Evolutionary conservation across 2,888 invertebrate species (phyloP).

Genomic region (Rhamnusium bicolor): DNA sequence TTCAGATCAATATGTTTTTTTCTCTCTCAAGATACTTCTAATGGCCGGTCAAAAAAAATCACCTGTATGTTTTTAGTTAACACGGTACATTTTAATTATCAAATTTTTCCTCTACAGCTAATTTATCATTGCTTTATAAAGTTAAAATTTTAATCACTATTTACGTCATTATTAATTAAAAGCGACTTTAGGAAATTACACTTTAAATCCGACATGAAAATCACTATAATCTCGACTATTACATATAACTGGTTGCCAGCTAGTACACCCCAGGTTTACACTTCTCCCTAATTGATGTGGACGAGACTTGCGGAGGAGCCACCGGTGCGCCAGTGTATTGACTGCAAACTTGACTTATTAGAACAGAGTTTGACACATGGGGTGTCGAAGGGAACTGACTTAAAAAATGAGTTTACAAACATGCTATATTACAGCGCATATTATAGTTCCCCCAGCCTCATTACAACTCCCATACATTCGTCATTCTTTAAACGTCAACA

Average conservation of each 20-base stretch:
- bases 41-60: too few relatives aligned
- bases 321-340: slow-evolving; percentile 63
- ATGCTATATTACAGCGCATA: slow-evolving; percentile 46
- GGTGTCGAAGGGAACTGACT: slow-evolving; percentile 65
- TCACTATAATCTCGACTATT: slow-evolving; percentile 54
- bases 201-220: slow-evolving; percentile 48
- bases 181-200: slow-evolving; percentile 47
- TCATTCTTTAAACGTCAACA: slow-evolving; percentile 38
- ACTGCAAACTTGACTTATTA: slow-evolving; percentile 68
- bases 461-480: slow-evolving; percentile 31
- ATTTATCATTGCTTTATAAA: slow-evolving; percentile 22
- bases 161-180: slow-evolving; percentile 47
- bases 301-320: slow-evolving; percentile 44
- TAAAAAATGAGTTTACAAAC: slow-evolving; percentile 69
- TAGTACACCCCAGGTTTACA: slow-evolving; percentile 39
- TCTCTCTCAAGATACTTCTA: too few relatives aligned
- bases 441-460: slow-evolving; percentile 29
- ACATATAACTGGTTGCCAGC: slow-evolving; percentile 40
- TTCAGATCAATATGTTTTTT: too few relatives aligned
- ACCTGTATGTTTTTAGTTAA: too few relatives aligned
- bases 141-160: slow-evolving; percentile 36
- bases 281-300: slow-evolving; percentile 49
- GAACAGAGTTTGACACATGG: slow-evolving; percentile 69
- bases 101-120: background rate
- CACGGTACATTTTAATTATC: background rate